These are phyloP conservation scores for Sesia apiformis DNA, from an alignment of 2,888 invertebrate genomes.

Conservation along the genomic window DNA sequence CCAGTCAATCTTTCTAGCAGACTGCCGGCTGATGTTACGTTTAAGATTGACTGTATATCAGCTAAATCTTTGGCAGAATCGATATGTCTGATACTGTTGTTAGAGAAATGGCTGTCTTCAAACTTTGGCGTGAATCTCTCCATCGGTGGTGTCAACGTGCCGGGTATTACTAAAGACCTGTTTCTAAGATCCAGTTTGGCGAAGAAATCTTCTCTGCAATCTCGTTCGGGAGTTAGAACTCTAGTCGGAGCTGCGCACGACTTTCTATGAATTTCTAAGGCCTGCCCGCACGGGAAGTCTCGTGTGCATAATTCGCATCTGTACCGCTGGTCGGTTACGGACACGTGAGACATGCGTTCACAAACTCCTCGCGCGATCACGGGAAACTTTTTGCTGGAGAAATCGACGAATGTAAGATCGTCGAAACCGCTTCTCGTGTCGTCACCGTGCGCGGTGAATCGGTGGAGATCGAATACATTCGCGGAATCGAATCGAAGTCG, in stretches of 20 bases:
- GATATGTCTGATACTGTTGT: constrained; percentile 51
- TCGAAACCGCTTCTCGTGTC: constrained; percentile 79
- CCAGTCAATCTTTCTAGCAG: constrained; percentile 77
- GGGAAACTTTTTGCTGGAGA: constrained; percentile 85
- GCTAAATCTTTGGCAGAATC: constrained; percentile 84
- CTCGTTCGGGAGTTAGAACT: constrained; percentile 69
- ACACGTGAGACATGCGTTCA: constrained; percentile 77
- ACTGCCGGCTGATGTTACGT: constrained; percentile 81
- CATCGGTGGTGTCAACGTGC: constrained; percentile 58
- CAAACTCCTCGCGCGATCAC: constrained; percentile 83
- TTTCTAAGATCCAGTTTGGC: constrained; percentile 86
- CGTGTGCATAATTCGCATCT: constrained; percentile 81
- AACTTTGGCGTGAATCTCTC: constrained; percentile 57
- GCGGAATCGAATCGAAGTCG: constrained; percentile 83
- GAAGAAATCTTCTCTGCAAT: constrained; percentile 85
- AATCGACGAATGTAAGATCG: constrained; percentile 85
- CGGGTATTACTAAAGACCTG: constrained; percentile 73
- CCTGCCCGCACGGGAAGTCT: constrained; percentile 81
- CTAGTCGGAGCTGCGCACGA: constrained; percentile 50
- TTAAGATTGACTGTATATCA: constrained; percentile 89
- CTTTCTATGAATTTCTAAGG: constrained; percentile 79
- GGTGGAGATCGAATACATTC: constrained; percentile 81
- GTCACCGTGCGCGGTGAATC: constrained; percentile 76
- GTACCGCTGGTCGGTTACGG: constrained; percentile 75
- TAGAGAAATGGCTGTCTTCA: constrained; percentile 45